phyloP scores from a whole-genome alignment of 2,113 vertebrate genomes.

The Indicator maculatus region DNA sequence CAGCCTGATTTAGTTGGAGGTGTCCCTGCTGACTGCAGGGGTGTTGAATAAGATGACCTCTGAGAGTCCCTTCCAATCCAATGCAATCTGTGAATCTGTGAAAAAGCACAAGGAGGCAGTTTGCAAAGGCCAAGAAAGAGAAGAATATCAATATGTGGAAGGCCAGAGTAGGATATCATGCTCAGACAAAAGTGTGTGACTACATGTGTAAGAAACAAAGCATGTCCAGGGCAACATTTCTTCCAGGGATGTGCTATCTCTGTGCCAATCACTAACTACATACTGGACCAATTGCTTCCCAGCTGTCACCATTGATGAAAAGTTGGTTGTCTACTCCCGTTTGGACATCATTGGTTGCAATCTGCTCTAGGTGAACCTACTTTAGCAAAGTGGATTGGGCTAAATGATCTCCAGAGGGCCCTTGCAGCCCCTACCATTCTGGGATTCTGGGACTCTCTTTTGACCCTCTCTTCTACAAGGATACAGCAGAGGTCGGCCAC shows the following conservation, averaged over 20 bases:
- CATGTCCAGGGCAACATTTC: too few species aligned
- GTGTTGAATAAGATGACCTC: too few species aligned
- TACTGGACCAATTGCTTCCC: background rate
- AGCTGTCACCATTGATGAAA: background rate
- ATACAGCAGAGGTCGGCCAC: background rate
- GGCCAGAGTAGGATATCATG: too few species aligned
- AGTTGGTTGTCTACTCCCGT: background rate
- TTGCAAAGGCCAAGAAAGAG: background rate
- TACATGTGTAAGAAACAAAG: rapidly evolving
- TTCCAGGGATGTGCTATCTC: background rate
- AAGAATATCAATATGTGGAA: background rate
- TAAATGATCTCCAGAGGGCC: background rate
- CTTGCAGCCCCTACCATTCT: background rate
- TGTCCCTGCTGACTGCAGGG: too few species aligned
- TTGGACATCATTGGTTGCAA: background rate
- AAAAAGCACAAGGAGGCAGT: background rate
- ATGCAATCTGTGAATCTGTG: too few species aligned
- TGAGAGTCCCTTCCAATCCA: too few species aligned
- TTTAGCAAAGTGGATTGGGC: background rate
- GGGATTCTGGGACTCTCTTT: background rate
- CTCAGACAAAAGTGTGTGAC: background rate
- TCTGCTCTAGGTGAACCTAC: background rate
- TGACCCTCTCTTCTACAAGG: background rate
- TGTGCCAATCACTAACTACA: background rate
- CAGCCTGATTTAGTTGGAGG: too few species aligned